phyloP scores from a whole-genome alignment of 2,113 vertebrate species.

The Saccopteryx bilineata region DNA sequence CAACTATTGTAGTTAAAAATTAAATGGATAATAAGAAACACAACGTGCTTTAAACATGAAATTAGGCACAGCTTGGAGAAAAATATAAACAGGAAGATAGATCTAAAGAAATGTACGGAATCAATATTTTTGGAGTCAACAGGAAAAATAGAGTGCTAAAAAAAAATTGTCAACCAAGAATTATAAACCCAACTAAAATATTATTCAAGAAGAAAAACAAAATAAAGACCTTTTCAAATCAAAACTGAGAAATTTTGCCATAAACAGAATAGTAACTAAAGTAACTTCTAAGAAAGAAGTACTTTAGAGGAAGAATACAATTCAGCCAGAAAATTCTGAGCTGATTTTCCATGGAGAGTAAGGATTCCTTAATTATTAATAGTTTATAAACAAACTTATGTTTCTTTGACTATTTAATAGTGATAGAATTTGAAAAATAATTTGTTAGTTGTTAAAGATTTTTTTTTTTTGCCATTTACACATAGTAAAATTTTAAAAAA shows the following conservation, averaged over 20 bases:
- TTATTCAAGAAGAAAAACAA: constrained; percentile 7
- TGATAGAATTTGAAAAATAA: constrained; percentile 32
- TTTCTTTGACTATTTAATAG: constrained; percentile 2
- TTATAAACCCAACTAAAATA: background rate
- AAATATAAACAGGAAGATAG: background rate
- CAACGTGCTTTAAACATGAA: background rate
- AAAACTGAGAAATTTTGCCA: constrained; percentile 8
- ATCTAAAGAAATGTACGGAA: background rate
- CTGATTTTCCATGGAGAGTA: background rate
- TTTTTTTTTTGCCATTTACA: background rate
- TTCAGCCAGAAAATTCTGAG: background rate
- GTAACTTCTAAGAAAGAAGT: background rate
- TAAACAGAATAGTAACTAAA: background rate
- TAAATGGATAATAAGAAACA: background rate
- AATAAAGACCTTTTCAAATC: background rate
- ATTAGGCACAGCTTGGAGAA: constrained; percentile 21
- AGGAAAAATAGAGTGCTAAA: background rate
- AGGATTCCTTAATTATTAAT: constrained; percentile 1
- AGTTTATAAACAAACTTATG: background rate
- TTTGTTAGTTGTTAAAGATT: background rate
- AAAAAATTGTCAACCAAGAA: background rate
- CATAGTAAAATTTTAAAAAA: background rate
- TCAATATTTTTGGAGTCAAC: background rate
- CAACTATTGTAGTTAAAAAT: background rate
- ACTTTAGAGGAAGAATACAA: background rate